Evolutionary conservation across 2,113 vertebrate genomes (phyloP), one percentile per base, ranked within the genome.

Genomic region (Pteropus alecto): DNA sequence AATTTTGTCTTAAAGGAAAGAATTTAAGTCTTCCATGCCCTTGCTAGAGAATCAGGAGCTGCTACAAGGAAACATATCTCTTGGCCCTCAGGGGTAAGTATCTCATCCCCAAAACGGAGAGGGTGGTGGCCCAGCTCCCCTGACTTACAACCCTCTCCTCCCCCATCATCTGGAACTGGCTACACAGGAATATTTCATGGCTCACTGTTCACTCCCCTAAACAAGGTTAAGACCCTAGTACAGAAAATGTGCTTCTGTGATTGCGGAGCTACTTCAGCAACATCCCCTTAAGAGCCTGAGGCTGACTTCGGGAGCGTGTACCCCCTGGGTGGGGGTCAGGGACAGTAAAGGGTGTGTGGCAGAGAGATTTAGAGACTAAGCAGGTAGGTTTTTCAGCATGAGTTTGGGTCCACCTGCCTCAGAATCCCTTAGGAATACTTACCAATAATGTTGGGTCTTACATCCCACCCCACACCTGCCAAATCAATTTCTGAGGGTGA

Each of bases 281-380:
- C 3, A 15, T 7, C 16, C 14, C 73, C 41, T 71, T 3, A 10
- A 19, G 86, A 76, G 74, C 56, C 77, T 0, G 0, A 21, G 24
- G 67, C 65, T 46, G 71, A 51, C 28, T 38, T 43, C 11, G 11
- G 21, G 28, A 48, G 21, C 7, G 6, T 14, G 2, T 12, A 5
- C 19, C n/a, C 35, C 3, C 2, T 38, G 21, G 15, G 1, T 4
- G 9, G 26, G 22, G 10, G 63, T 4, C 60, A 13, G 63, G 0
- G 14, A 67, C 19, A 71, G 13, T 12, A 8, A 35, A 16, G 48
- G 24, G 35, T 11, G 4, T 13, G 7, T 5, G 22, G 38, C 22
- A 14, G 33, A 21, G 28, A 91, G 18, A 67, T 73, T 48, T 3
- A 35, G 76, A 87, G 67, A 81, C 58, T 43, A 38, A 73, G 71